A percentile compares a stretch with the other conserved stretches of the same genome.
Evolutionary conservation across 2,797 vertebrate species (phyloP).

Genomic region (Catamblyrhynchus diadema): DNA sequence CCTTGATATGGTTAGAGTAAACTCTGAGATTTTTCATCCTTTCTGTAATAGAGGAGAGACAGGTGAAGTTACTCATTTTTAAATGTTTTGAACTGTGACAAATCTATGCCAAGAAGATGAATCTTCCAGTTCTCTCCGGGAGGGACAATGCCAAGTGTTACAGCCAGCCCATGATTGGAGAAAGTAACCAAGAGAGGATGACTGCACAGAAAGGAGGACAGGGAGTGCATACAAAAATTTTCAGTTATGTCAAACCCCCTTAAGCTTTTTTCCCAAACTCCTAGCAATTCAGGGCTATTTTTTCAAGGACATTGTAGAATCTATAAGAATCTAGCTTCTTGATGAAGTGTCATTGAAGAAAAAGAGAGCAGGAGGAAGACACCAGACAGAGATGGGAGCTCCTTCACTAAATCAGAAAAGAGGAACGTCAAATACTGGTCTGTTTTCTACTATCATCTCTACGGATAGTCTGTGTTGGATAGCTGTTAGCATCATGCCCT

Average conservation of each 20-base stretch:
- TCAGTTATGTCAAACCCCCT: background rate
- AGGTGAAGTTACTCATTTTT: background rate
- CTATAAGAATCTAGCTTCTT: background rate
- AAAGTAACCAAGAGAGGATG: background rate
- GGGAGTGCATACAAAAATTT: background rate
- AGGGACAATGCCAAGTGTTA: background rate
- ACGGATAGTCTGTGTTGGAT: background rate
- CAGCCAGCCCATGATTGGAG: background rate
- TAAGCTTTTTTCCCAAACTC: background rate
- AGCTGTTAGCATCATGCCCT: background rate
- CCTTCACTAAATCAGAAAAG: background rate
- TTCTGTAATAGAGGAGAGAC: background rate
- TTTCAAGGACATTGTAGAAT: background rate
- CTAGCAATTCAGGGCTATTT: background rate
- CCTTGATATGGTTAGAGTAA: background rate
- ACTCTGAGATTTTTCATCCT: background rate
- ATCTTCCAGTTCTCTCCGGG: background rate
- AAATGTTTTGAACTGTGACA: background rate
- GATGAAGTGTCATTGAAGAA: background rate
- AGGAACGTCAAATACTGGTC: background rate
- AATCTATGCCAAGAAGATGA: background rate
- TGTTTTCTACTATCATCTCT: background rate
- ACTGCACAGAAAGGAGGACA: background rate
- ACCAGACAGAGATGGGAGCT: rapidly evolving
- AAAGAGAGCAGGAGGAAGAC: background rate